Percentiles rank a stretch among this genome's conserved stretches.
Evolutionary conservation across 2,797 vertebrate genomes (phyloP).

Genomic region (Phylloscopus collybita): DNA sequence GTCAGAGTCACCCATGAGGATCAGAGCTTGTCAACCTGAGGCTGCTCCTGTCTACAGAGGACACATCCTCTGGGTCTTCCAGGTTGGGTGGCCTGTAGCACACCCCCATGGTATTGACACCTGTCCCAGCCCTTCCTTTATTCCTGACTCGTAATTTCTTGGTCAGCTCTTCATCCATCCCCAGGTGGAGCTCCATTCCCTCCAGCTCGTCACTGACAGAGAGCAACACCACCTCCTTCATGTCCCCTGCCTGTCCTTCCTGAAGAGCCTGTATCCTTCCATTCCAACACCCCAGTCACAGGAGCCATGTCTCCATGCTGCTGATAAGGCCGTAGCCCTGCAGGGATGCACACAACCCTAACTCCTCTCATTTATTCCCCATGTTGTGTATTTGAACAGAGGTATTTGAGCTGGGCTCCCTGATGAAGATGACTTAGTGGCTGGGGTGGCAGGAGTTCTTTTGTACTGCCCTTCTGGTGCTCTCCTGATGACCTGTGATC

Average conservation of each 20-base stretch:
- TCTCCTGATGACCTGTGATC: background rate
- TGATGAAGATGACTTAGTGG: background rate
- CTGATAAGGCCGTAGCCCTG: background rate
- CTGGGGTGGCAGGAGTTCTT: background rate
- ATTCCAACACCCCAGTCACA: background rate
- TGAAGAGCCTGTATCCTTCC: background rate
- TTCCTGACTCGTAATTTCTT: background rate
- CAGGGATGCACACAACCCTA: accelerated
- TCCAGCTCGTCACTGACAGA: background rate
- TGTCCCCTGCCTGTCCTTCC: background rate
- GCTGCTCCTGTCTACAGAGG: background rate
- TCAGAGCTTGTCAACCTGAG: background rate
- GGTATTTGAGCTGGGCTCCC: background rate
- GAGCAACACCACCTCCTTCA: background rate
- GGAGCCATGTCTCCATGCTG: background rate
- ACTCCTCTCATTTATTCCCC: background rate
- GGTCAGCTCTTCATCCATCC: background rate
- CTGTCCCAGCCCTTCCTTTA: background rate
- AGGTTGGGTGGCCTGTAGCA: background rate
- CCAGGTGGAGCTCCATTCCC: background rate
- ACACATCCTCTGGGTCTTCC: background rate
- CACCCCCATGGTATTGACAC: background rate
- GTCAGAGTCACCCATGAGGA: background rate
- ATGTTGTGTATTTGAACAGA: background rate
- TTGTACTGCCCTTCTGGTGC: background rate